These are phyloP conservation scores for Lordiphosa fenestrarum DNA, from an alignment of 2,888 invertebrate genomes.

Conservation along the genomic window DNA sequence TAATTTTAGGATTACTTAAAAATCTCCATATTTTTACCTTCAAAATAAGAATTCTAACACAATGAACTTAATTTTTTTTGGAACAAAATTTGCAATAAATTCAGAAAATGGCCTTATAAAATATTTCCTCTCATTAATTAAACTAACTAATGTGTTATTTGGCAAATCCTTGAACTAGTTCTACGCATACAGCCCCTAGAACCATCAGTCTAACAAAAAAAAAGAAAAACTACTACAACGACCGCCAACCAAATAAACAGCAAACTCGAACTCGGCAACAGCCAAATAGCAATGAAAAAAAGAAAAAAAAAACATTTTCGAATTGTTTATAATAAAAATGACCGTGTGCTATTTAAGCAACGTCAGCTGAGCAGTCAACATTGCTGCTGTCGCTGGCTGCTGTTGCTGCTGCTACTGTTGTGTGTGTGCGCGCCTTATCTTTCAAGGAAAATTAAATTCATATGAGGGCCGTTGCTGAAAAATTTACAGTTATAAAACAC, in stretches of 20 bases:
- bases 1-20: too few species aligned
- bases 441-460: conserved; percentile 78
- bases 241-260: conserved; percentile 53
- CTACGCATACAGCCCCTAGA: conserved; percentile 19
- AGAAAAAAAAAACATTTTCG: conserved; percentile 40
- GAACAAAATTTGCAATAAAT: too few species aligned
- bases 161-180: conserved; percentile 69
- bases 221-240: conserved; percentile 42
- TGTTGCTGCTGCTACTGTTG: conserved; percentile 18
- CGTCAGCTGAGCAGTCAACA: conserved; percentile 31
- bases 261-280: conserved; percentile 61
- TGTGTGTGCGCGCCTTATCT: conserved; percentile 68
- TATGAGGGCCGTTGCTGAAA: conserved; percentile 29
- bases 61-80: too few species aligned
- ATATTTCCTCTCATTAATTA: conserved; percentile 18
- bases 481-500: conserved; percentile 43
- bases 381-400: conserved; percentile 7
- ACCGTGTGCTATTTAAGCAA: conserved; percentile 78
- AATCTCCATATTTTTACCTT: too few species aligned
- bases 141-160: conserved; percentile 27
- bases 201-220: conserved; percentile 4
- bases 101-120: not conserved
- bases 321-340: conserved; percentile 78
- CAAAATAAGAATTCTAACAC: too few species aligned
- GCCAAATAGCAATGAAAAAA: conserved; percentile 40